phyloP scores from a whole-genome alignment of 2,113 vertebrate species.

The Misgurnus anguillicaudatus region DNA sequence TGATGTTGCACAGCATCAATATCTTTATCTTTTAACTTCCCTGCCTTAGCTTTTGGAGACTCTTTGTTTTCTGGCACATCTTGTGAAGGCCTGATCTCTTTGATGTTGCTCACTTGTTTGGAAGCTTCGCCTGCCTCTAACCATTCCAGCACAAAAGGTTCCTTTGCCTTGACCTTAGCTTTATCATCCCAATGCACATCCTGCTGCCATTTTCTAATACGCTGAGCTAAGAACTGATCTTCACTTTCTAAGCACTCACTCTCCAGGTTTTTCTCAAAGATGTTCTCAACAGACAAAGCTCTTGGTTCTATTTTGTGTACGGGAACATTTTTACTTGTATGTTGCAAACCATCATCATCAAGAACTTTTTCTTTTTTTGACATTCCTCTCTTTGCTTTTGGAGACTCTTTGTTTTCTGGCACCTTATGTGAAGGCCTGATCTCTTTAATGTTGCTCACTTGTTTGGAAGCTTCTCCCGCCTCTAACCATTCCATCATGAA shows the following conservation, averaged over 20 bases:
- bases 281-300: conserved; percentile 57
- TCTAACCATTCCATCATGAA: conserved; percentile 30
- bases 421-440: not conserved
- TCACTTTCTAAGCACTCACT: conserved; percentile 67
- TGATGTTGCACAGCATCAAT: conserved; percentile 40
- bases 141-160: conserved; percentile 53
- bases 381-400: conserved; percentile 52
- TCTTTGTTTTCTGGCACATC: conserved; percentile 51
- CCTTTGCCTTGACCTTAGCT: conserved; percentile 35
- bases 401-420: conserved; percentile 50
- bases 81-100: conserved; percentile 34
- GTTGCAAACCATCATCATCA: conserved; percentile 53
- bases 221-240: conserved; percentile 67
- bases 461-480: conserved; percentile 42
- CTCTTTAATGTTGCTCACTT: conserved; percentile 14
- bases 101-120: conserved; percentile 5
- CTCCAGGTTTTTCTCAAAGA: conserved; percentile 67
- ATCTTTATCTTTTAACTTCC: conserved; percentile 51
- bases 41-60: conserved; percentile 52
- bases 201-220: conserved; percentile 72
- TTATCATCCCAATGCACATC: conserved; percentile 54
- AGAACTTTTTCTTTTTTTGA: conserved; percentile 54
- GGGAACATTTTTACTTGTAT: conserved; percentile 16
- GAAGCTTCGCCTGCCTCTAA: conserved; percentile 51
- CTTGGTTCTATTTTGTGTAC: conserved; percentile 50